A percentile compares a stretch with the other conserved stretches of the same genome.
phyloP scores from a whole-genome alignment of 2,888 invertebrate genomes.

The Beris chalybata region DNA sequence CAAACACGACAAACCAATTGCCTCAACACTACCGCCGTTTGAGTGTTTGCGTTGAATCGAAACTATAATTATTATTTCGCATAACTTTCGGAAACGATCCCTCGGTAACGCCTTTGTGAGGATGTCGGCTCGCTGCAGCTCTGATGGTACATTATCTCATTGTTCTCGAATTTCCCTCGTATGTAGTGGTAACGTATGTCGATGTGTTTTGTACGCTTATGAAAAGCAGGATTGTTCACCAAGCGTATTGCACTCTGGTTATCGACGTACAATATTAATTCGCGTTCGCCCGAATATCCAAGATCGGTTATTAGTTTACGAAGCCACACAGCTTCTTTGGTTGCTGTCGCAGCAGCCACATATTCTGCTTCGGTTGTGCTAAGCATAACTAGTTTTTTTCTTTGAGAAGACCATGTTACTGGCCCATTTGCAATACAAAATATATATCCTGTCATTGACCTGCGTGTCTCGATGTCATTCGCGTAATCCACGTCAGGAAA shows the following conservation, averaged over 20 bases:
- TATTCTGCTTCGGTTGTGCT: not conserved
- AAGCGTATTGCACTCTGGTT: not conserved
- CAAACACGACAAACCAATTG: no score
- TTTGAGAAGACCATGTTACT: not conserved
- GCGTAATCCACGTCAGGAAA: not conserved
- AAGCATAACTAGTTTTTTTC: not conserved
- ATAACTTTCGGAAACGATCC: no score
- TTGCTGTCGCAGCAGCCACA: not conserved
- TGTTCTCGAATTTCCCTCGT: no score
- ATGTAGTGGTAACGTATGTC: no score
- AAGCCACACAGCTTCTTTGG: conserved; percentile 1
- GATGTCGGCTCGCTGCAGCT: no score
- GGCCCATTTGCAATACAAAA: not conserved
- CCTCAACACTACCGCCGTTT: no score
- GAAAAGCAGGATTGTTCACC: not conserved
- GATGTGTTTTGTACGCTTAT: no score
- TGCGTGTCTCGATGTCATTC: not conserved
- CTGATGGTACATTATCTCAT: no score
- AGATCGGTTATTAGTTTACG: not conserved
- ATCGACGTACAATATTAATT: not conserved
- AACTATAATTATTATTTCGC: no score
- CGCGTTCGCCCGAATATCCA: not conserved
- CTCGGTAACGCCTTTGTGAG: no score
- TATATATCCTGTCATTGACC: not conserved
- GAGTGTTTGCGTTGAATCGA: no score